Percentiles rank a stretch among this genome's conserved stretches.
Conservation (phyloP, 2,113 vertebrate species). For the Xyliphius kryptos region DNA sequence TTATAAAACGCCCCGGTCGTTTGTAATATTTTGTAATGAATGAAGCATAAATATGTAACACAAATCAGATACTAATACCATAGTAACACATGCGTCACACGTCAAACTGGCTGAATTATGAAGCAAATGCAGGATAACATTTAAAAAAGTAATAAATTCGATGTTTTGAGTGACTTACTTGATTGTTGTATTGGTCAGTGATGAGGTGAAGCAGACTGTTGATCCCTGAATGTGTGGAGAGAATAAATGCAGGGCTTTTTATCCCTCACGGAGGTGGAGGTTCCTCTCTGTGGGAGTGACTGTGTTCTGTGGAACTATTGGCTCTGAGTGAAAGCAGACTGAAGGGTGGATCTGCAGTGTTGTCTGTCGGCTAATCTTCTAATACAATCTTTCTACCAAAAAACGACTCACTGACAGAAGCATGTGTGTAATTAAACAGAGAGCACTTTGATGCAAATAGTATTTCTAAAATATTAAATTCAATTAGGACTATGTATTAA, state of each 20-base stretch:
- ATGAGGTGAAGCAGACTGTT: constrained; percentile 1
- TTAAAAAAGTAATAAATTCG: not conserved
- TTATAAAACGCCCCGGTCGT: not conserved
- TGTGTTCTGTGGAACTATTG: constrained; percentile 45
- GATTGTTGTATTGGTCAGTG: not conserved
- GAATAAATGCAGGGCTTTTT: constrained; percentile 42
- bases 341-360: too few species aligned
- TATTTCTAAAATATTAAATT: too few species aligned
- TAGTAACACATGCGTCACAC: not conserved
- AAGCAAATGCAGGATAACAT: not conserved
- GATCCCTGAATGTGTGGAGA: constrained; percentile 8
- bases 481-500: too few species aligned
- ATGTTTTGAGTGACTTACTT: constrained; percentile 28
- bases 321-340: constrained; percentile 11
- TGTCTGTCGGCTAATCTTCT: too few species aligned
- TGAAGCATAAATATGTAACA: not conserved
- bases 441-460: too few species aligned
- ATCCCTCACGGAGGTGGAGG: constrained; percentile 35
- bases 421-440: too few species aligned
- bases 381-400: too few species aligned
- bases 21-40: not conserved
- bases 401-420: too few species aligned
- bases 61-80: not conserved
- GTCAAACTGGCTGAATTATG: not conserved
- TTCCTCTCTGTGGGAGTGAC: constrained; percentile 51